Percentiles rank a stretch among this genome's conserved stretches.
Evolutionary conservation across 1,140 invertebrate species (phyloP).

Genomic region (Panagrolaimus sp.): DNA sequence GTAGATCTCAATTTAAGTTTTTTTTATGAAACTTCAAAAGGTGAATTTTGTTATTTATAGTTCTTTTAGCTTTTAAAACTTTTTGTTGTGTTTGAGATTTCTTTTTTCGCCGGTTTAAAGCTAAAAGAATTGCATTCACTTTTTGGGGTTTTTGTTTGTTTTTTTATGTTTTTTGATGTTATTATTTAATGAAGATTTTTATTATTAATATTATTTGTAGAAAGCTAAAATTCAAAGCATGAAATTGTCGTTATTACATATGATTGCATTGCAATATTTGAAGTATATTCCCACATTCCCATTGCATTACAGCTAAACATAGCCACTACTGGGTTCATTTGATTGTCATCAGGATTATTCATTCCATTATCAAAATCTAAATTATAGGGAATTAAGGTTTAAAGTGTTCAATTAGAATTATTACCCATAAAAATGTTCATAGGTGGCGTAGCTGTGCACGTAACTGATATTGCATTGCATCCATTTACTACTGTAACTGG

Average conservation of each 20-base stretch:
- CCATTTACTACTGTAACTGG: background rate
- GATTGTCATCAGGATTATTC: background rate
- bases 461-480: background rate
- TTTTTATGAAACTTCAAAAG: too few relatives aligned
- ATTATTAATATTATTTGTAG: background rate
- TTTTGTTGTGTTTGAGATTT: background rate
- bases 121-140: background rate
- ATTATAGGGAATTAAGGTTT: background rate
- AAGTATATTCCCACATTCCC: background rate
- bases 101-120: too few relatives aligned
- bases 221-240: background rate
- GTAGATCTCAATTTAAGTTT: too few relatives aligned
- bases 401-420: background rate
- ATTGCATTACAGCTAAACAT: background rate
- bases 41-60: background rate
- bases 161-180: background rate
- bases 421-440: background rate
- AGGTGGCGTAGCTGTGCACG: background rate
- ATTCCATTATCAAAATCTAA: constrained; percentile 6
- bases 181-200: background rate
- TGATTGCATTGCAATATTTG: background rate
- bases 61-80: background rate
- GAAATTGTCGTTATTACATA: background rate
- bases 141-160: constrained; percentile 3
- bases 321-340: background rate